Evolutionary conservation across 2,888 invertebrate genomes (phyloP), one percentile per base, ranked within the genome.

Genomic region (Entomobrya multifasciata): DNA sequence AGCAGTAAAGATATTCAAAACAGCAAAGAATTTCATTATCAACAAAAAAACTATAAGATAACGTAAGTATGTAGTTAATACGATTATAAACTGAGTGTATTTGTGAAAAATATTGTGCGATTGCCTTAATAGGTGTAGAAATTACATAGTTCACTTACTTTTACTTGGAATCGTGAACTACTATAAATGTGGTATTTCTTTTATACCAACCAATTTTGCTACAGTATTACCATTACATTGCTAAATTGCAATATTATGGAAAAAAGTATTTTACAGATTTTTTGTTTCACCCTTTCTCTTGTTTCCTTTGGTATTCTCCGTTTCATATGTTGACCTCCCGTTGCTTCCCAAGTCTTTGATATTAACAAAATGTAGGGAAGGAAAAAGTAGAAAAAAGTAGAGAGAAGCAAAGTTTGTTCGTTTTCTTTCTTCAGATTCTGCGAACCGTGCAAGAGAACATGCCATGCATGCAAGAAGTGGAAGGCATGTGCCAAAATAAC

Each of bases 401-500:
- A 70, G n/a, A 15, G 17, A 60, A 11, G 22, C 17, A 47, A 70
- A 44, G 15, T 20, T 47, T 36, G 36, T 36, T 6, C 36, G 4
- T 36, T 36, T 36, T 36, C 8, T 8, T 36, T 44, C n/a, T 11
- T 41, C 22, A 70, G 2, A 15, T 47, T 67, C n/a, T 62, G 13
- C 44, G 8, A 47, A 15, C 44, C 44, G 47, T 49, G 65, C 30
- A 30, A 13, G 65, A 22, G 22, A 20, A 15, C 6, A 15, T 36
- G 2, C 3, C 57, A 60, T 80, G 67, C 72, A 81, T 81, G 72
- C 81, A 81, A 72, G 55, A 55, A 81, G 57, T 65, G 52, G 15
- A 25, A 70, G 10, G 30, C 67, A 77, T 77, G 41, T 77, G 60
- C 60, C 36, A 77, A 60, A 57, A 44, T 70, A 60, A 60, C 41